Conservation (phyloP, 2,113 vertebrate genomes). For the Procavia capensis region DNA sequence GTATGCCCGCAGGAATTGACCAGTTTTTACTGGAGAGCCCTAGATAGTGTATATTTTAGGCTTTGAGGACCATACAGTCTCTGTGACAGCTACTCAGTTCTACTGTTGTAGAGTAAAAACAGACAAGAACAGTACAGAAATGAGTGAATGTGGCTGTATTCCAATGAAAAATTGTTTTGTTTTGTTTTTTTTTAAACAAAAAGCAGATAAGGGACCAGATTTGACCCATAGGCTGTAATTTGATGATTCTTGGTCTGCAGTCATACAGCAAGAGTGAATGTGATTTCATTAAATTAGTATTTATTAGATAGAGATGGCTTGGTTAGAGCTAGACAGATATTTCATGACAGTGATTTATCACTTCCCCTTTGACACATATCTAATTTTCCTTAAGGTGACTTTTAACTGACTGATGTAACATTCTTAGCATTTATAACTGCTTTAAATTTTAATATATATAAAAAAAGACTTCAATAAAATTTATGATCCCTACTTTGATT, state of each 20-base stretch:
- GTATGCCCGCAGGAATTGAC: neutral
- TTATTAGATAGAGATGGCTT: constrained; percentile 33
- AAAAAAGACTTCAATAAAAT: constrained; percentile 8
- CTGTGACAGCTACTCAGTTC: neutral
- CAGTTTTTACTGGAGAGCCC: neutral
- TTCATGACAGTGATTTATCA: constrained; percentile 15
- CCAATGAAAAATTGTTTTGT: no score
- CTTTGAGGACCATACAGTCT: neutral
- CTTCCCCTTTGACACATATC: neutral
- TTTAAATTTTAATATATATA: constrained; percentile 61
- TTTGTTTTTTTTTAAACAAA: neutral
- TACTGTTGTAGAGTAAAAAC: neutral
- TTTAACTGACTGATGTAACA: constrained; percentile 24
- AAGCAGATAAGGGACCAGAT: neutral
- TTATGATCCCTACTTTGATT: constrained; percentile 71
- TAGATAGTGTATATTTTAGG: constrained; percentile 36
- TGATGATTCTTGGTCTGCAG: neutral
- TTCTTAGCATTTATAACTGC: constrained; percentile 36
- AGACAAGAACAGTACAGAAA: neutral
- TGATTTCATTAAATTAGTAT: constrained; percentile 28
- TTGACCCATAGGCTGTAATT: neutral
- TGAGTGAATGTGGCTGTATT: neutral
- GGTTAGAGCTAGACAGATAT: neutral
- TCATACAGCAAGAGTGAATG: neutral
- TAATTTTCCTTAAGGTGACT: constrained; percentile 38